These are phyloP conservation scores for Felis catus DNA, from an alignment of 2,113 vertebrate genomes.

Conservation along the genomic window DNA sequence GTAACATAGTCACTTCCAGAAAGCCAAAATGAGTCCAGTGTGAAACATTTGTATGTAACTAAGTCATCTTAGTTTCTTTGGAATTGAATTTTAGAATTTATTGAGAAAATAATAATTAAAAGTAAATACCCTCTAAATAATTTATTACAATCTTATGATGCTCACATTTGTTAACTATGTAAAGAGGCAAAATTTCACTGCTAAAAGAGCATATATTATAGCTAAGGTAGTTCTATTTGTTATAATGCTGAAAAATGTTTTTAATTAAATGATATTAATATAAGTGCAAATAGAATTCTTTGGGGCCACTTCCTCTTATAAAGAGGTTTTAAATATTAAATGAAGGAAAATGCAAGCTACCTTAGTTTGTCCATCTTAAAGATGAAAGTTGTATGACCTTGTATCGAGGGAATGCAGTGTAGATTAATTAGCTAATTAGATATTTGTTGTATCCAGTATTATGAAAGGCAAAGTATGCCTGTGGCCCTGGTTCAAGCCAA, in stretches of 20 bases:
- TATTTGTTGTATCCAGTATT: constrained; percentile 42
- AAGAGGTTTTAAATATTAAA: constrained; percentile 76
- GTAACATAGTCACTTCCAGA: constrained; percentile 14
- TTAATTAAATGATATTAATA: constrained; percentile 78
- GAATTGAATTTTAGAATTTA: constrained; percentile 65
- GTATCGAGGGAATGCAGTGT: constrained; percentile 35
- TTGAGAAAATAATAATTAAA: constrained; percentile 77
- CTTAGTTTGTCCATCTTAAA: constrained; percentile 69
- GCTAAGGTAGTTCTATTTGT: constrained; percentile 62
- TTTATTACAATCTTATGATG: constrained; percentile 55
- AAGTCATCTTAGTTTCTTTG: constrained; percentile 60
- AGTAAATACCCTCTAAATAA: constrained; percentile 75
- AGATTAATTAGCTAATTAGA: constrained; percentile 75
- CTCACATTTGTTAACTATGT: constrained; percentile 67
- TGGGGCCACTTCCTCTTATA: neutral
- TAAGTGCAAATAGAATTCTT: constrained; percentile 68
- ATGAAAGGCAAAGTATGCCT: constrained; percentile 36
- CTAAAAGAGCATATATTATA: constrained; percentile 50
- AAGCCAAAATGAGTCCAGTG: constrained; percentile 40
- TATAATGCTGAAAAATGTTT: constrained; percentile 76
- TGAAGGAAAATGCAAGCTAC: constrained; percentile 68
- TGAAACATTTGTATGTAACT: constrained; percentile 31
- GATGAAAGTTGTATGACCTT: constrained; percentile 62
- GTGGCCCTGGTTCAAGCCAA: neutral
- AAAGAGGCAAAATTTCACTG: constrained; percentile 62